Conservation (phyloP, 2,888 invertebrate species). For the Galerucella nymphaeae region DNA sequence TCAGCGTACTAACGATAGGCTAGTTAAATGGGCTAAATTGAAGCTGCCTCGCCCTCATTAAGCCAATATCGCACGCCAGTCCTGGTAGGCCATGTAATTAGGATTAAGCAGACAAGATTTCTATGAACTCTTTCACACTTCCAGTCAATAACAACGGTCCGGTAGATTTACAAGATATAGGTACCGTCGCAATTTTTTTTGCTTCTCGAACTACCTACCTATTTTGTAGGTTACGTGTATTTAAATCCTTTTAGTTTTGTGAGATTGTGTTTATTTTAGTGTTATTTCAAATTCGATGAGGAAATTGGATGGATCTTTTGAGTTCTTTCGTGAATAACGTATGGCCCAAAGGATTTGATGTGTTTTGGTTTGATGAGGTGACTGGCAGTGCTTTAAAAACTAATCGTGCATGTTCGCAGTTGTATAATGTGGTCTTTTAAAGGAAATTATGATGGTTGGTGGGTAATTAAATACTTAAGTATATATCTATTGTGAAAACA, state of each 20-base stretch:
- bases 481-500: not conserved
- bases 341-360: not conserved
- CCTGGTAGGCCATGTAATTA: conserved; percentile 65
- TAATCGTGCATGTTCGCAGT: conserved; percentile 3
- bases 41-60: conserved; percentile 66
- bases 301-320: not conserved
- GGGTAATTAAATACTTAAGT: conserved; percentile 34
- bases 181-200: not conserved
- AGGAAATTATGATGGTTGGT: conserved; percentile 49
- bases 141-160: conserved; percentile 51
- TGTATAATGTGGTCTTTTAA: conserved; percentile 24
- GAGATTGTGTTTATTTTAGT: not conserved
- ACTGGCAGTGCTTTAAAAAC: not conserved
- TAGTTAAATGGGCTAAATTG: conserved; percentile 66
- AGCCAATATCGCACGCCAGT: conserved; percentile 63
- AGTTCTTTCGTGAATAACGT: not conserved
- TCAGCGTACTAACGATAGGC: conserved; percentile 66
- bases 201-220: not conserved
- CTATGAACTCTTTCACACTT: conserved; percentile 55
- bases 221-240: no score
- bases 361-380: not conserved
- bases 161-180: conserved; percentile 15
- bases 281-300: not conserved
- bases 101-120: conserved; percentile 52
- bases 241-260: not conserved